Percentiles rank a stretch among this genome's conserved stretches.
Evolutionary conservation across 2,888 invertebrate species (phyloP).

Genomic region (Branchellion lobata): DNA sequence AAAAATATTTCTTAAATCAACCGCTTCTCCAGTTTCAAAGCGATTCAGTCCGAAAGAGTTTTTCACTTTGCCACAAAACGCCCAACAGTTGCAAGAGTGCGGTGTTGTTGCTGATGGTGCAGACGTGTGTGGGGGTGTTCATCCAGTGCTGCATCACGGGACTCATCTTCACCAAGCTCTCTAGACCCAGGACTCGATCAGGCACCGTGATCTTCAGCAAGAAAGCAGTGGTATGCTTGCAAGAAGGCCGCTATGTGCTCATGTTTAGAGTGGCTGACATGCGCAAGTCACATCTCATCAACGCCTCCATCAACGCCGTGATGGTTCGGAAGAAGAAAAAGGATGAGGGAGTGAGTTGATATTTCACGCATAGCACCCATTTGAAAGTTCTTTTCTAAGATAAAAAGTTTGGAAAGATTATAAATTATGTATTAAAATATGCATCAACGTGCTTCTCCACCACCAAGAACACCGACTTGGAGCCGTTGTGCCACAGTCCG

Average conservation of each 20-base stretch:
- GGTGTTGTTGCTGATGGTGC: slow-evolving; percentile 82
- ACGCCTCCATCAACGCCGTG: slow-evolving; percentile 48
- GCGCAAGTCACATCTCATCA: slow-evolving; percentile 54
- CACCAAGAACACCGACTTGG: no score
- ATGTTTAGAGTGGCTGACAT: slow-evolving; percentile 63
- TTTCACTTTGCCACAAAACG: no score
- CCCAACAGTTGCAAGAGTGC: slow-evolving; percentile 79
- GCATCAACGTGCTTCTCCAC: no score
- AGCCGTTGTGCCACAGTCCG: slow-evolving; percentile 85
- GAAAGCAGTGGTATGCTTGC: slow-evolving; percentile 78
- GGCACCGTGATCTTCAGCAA: slow-evolving; percentile 89
- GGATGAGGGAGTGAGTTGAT: slow-evolving; percentile 85
- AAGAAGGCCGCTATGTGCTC: slow-evolving; percentile 61
- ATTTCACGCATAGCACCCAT: no score
- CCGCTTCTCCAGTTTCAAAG: no score
- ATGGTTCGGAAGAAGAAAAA: slow-evolving; percentile 59
- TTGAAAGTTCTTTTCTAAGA: no score
- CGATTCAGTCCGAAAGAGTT: no score
- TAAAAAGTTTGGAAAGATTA: no score
- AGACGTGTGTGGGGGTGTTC: slow-evolving; percentile 83
- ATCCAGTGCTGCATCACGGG: slow-evolving; percentile 73
- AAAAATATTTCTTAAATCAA: no score
- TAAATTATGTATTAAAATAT: no score
- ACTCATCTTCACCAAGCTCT: slow-evolving; percentile 79
- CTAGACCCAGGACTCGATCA: slow-evolving; percentile 85